Base-by-base conservation (phyloP, 2,113 vertebrate species). In the Aythya baeri region DNA sequence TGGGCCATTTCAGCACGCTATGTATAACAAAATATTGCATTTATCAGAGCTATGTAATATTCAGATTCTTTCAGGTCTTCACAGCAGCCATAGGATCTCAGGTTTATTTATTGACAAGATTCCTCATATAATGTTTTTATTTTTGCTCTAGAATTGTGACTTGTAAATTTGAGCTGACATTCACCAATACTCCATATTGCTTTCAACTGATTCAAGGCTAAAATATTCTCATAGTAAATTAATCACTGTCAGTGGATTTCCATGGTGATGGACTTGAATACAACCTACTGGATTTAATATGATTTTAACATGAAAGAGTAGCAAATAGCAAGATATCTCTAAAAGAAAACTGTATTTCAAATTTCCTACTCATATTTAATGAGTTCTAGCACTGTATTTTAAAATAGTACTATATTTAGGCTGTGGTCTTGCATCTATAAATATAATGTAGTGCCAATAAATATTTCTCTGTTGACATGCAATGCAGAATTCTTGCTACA, bases 301-400 rank as follows among this genome's bases (percentile, higher is more conserved):
- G 3, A 27, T 70, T 86, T 88, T 54, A 86, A 79, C 44, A 32
- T 7, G 61, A 83, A 94, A 44, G 11, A 55, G 7, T 32, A 61
- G 8, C 13, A 6, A 91, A 92, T 12, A 84, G 41, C 27, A 70
- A 93, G 55, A 44, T 68, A 74, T 14, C 38, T 22, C 38, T 31
- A 41, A 65, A 46, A 89, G 43, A 9, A 91, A 78, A 78, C 13
- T 62, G 32, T 38, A 71, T 82, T 84, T 94, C 66, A 92, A 70
- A 73, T 58, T 79, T 76, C 41, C 83, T 88, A 11, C 61, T 79
- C 75, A 61, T 27, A 66, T 88, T 92, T 94, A 68, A 94, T 73
- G 90, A 92, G 65, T 88, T 72, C 70, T 44, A 92, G 76, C 73
- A 76, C 86, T 68, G 85, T 31, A 65, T 76, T 96, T 96, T 94